Evolutionary conservation across 2,113 vertebrate species (phyloP).

Genomic region (Callocephalon fimbriatum): DNA sequence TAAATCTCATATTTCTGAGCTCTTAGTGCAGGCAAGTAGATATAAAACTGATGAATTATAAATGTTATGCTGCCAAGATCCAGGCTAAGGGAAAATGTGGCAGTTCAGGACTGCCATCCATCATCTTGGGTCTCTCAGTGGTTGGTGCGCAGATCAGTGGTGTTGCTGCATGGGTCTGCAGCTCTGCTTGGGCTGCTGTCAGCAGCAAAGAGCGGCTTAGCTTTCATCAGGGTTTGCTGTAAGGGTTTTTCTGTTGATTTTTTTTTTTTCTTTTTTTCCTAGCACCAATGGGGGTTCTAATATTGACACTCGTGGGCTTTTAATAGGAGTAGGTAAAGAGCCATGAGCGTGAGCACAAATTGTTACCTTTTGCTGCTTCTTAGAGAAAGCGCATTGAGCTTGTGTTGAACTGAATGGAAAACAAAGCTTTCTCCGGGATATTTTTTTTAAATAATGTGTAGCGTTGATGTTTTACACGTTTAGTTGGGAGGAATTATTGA

Average conservation of each 20-base stretch:
- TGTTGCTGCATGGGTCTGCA: background rate
- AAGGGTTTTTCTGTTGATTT: background rate
- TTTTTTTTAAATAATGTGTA: background rate
- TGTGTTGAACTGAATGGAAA: background rate
- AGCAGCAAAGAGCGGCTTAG: background rate
- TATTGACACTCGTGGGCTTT: background rate
- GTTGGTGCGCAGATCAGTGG: background rate
- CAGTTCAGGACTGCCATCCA: background rate
- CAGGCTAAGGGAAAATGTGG: background rate
- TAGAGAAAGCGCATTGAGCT: background rate
- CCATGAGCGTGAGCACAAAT: background rate
- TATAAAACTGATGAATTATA: background rate
- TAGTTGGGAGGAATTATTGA: background rate
- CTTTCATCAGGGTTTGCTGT: background rate
- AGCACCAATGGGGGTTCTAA: background rate
- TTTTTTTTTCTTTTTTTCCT: background rate
- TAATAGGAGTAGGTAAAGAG: background rate
- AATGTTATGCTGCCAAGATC: background rate
- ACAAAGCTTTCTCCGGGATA: background rate
- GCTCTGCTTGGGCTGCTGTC: background rate
- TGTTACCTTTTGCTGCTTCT: background rate
- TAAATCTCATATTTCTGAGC: background rate
- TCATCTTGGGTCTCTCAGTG: rapidly evolving
- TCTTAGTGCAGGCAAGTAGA: background rate
- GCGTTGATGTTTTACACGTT: background rate